Evolutionary conservation across 2,888 invertebrate genomes (phyloP), one percentile per base, ranked within the genome.

Genomic region (Protodeltote pygarga): DNA sequence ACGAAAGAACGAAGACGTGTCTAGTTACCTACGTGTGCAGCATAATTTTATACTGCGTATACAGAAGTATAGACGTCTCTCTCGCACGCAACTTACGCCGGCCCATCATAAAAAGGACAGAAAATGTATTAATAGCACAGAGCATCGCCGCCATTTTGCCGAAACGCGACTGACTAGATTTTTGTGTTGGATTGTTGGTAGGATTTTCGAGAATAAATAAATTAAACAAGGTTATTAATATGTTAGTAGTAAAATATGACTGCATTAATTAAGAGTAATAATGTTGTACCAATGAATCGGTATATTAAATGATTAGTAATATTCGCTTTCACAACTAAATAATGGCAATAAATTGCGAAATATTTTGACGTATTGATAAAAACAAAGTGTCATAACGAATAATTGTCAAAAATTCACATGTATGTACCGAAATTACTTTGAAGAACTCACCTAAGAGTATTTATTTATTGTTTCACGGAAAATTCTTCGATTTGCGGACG

Each of bases 1-100:
- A 89, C 87, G 84, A 85, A n/a, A 81, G 81, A 84, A 79, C 83
- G 85, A 85, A 86, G 89, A 90, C 90, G 90, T 90, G 90, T 90
- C 89, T 88, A 79, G 77, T 88, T 90, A 70, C 67, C 66, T 90
- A 90, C 91, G 90, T 90, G 83, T 87, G 85, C 88, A 83, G 79
- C 82, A 81, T 83, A 81, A 79, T 78, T 71, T 75, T 73, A 77
- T 75, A 76, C 74, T 69, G 76, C 75, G 77, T 82, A 85, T 84
- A n/a, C 83, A 79, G 76, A 85, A 75, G 57, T 77, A 74, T 75
- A 65, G 55, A 75, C 74, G 58, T 87, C 88, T 81, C 85, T 75
- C 63, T 90, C 75, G 52, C 57, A 55, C 81, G 21, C 58, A 54
- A 17, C 37, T 40, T 32, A 32, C 10, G 6, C 11, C 21, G 16